Evolutionary conservation across 1,140 invertebrate species (phyloP).

Genomic region (Bicyclus anynana): DNA sequence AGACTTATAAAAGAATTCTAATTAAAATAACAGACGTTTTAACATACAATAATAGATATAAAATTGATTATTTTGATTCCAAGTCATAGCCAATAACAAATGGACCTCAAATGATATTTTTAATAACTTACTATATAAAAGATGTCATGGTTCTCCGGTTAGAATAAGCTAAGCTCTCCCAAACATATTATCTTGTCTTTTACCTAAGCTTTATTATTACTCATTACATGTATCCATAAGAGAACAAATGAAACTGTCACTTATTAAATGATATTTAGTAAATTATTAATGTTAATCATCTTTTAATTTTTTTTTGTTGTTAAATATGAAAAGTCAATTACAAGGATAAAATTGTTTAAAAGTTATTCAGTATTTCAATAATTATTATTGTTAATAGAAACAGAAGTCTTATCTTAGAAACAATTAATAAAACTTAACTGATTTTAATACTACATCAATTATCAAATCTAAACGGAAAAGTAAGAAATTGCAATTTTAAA

Average conservation of each 20-base stretch:
- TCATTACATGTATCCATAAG: conserved; percentile 20
- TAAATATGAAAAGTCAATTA: too few relatives aligned
- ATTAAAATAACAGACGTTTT: too few relatives aligned
- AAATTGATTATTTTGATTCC: conserved; percentile 21
- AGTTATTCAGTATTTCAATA: too few relatives aligned
- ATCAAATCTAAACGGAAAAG: not conserved
- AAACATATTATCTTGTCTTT: conserved; percentile 11
- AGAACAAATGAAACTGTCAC: conserved; percentile 8
- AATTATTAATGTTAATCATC: not conserved
- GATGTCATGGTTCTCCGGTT: conserved; percentile 27
- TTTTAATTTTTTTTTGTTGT: too few relatives aligned
- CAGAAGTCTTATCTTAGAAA: too few relatives aligned
- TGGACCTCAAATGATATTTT: conserved; percentile 38
- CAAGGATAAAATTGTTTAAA: too few relatives aligned
- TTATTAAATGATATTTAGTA: not conserved
- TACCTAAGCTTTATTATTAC: conserved; percentile 22
- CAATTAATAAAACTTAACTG: too few relatives aligned
- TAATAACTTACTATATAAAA: conserved; percentile 16
- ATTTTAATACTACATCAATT: too few relatives aligned
- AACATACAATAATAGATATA: too few relatives aligned
- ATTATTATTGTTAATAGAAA: too few relatives aligned
- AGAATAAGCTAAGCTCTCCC: conserved; percentile 40
- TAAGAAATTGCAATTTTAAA: not conserved
- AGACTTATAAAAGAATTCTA: too few relatives aligned
- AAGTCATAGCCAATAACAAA: conserved; percentile 30